These are phyloP conservation scores for Listronotus oregonensis DNA, from an alignment of 1,140 invertebrate genomes.

Conservation along the genomic window DNA sequence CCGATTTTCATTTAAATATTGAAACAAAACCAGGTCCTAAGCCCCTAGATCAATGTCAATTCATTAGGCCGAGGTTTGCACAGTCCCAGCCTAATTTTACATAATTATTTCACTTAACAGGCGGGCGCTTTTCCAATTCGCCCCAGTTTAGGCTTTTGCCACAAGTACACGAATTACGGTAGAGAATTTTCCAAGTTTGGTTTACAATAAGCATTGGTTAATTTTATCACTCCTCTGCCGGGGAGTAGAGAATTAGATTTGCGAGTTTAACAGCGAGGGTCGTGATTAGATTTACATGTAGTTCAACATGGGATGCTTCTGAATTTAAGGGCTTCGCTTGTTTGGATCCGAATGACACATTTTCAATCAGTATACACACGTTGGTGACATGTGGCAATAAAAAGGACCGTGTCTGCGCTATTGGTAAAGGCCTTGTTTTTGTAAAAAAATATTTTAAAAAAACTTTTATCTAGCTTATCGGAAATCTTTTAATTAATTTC, in stretches of 20 bases:
- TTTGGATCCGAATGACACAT: constrained; percentile 41
- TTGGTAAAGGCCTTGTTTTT: too few species aligned
- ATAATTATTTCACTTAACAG: constrained; percentile 55
- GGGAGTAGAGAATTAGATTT: constrained; percentile 54
- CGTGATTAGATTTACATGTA: constrained; percentile 57
- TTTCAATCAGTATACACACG: constrained; percentile 45
- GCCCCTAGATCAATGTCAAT: constrained; percentile 55
- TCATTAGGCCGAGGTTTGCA: constrained; percentile 47
- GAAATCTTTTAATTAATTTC: too few species aligned
- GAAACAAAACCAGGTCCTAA: constrained; percentile 50
- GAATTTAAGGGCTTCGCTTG: constrained; percentile 9
- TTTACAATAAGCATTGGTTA: constrained; percentile 58
- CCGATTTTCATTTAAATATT: constrained; percentile 48
- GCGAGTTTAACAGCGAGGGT: constrained; percentile 53
- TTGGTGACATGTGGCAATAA: constrained; percentile 19
- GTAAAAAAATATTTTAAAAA: too few species aligned
- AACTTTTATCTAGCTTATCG: too few species aligned
- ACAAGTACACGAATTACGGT: constrained; percentile 53
- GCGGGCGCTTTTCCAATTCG: constrained; percentile 6
- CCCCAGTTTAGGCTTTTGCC: constrained; percentile 25
- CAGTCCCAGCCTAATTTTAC: constrained; percentile 49
- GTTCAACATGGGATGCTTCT: constrained; percentile 38
- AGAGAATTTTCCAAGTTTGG: constrained; percentile 58
- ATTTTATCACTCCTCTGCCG: constrained; percentile 56
- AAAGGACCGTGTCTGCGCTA: too few species aligned